Evolutionary conservation across 2,113 vertebrate genomes (phyloP).

Genomic region (Microcebus griseorufus): DNA sequence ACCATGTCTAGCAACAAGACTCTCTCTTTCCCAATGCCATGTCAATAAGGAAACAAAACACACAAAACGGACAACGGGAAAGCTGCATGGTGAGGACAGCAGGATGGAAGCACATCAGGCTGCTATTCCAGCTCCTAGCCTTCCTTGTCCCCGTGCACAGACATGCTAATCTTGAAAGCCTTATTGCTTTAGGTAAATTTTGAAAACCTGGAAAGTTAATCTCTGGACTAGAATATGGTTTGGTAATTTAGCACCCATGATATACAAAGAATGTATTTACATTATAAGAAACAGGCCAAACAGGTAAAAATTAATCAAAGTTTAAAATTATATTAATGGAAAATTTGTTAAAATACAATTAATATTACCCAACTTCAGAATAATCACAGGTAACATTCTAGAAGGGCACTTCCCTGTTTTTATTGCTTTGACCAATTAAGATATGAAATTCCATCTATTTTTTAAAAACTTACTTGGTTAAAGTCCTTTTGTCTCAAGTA

Average conservation of each 20-base stretch:
- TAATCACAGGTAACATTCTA: conserved; percentile 8
- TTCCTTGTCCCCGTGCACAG: neutral
- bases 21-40: neutral
- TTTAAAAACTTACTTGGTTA: conserved; percentile 90
- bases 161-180: neutral
- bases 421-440: neutral
- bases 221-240: neutral
- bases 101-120: neutral
- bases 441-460: neutral
- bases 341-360: conserved; percentile 19
- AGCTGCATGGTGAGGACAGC: neutral
- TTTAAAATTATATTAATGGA: neutral
- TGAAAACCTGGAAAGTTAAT: neutral
- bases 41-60: neutral
- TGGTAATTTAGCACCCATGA: neutral
- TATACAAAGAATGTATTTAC: neutral
- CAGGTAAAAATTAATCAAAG: conserved; percentile 1
- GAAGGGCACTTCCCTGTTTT: neutral
- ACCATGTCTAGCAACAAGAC: neutral
- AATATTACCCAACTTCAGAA: conserved; percentile 41
- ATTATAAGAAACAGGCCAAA: conserved; percentile 18
- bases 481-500: conserved; percentile 96
- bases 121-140: neutral
- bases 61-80: neutral
- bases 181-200: neutral